Conservation (phyloP, 2,888 invertebrate genomes). For the Allophyes oxyacanthae region DNA sequence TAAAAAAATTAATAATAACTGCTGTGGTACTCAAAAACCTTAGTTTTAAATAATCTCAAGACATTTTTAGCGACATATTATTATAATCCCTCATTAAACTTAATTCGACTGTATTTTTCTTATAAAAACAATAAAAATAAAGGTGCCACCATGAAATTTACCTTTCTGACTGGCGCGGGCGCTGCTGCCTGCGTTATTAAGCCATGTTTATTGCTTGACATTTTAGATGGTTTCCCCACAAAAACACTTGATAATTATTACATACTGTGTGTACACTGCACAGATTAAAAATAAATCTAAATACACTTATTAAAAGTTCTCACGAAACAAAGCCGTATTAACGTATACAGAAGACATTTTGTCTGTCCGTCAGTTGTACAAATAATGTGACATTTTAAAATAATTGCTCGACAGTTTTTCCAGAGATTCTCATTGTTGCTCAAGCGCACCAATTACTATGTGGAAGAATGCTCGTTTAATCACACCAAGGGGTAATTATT, state of each 20-base stretch:
- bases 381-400: conserved; percentile 74
- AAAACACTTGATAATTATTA: conserved; percentile 40
- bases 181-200: conserved; percentile 35
- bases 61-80: too few species aligned
- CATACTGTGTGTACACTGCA: conserved; percentile 25
- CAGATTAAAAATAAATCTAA: conserved; percentile 57
- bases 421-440: conserved; percentile 60
- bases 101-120: too few species aligned
- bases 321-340: conserved; percentile 62
- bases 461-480: conserved; percentile 60
- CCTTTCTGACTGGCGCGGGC: conserved; percentile 18
- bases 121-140: neutral
- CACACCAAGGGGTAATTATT: conserved; percentile 51
- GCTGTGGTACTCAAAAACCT: too few species aligned
- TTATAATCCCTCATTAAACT: too few species aligned
- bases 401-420: conserved; percentile 63
- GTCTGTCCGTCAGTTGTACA: conserved; percentile 54
- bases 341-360: conserved; percentile 42
- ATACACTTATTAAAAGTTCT: conserved; percentile 54
- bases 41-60: too few species aligned
- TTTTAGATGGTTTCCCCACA: conserved; percentile 33
- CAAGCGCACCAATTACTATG: conserved; percentile 54
- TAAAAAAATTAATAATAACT: too few species aligned
- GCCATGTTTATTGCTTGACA: conserved; percentile 43
- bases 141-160: conserved; percentile 44